Conservation (phyloP, 1,140 invertebrate genomes). For the Sinella curviseta region DNA sequence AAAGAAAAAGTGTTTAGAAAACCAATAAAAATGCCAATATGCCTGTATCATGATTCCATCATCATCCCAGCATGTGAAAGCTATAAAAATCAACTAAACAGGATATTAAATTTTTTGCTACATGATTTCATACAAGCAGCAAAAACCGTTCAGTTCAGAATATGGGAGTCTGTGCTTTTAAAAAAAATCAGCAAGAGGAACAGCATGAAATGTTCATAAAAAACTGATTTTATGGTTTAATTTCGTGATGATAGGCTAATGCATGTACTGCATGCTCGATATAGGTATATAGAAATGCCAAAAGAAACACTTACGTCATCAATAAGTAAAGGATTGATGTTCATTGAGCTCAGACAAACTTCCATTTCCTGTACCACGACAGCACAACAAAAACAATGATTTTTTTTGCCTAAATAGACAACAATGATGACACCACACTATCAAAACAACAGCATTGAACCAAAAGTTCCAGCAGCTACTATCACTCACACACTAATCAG, state of each 20-base stretch:
- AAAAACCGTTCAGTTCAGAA: too few species aligned
- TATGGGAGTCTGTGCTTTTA: too few species aligned
- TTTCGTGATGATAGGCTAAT: not conserved
- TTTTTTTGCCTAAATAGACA: too few species aligned
- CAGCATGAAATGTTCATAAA: slow-evolving; percentile 10
- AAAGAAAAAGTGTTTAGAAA: not conserved
- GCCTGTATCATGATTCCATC: not conserved
- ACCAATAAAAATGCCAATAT: not conserved
- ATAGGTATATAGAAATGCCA: too few species aligned
- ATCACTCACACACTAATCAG: not conserved
- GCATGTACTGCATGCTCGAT: not conserved
- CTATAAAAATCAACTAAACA: not conserved
- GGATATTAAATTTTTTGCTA: not conserved
- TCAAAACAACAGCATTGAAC: too few species aligned
- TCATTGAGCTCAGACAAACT: not conserved
- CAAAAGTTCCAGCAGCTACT: not conserved
- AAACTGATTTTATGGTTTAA: not conserved
- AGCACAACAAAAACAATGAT: too few species aligned
- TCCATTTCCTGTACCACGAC: slow-evolving; percentile 16
- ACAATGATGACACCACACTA: too few species aligned
- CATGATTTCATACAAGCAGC: not conserved
- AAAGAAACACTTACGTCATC: slow-evolving; percentile 4
- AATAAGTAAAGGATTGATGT: slow-evolving; percentile 15
- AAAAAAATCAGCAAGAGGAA: too few species aligned
- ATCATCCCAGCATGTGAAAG: not conserved